phyloP scores from a whole-genome alignment of 2,113 vertebrate species.

The Lepisosteus oculatus region DNA sequence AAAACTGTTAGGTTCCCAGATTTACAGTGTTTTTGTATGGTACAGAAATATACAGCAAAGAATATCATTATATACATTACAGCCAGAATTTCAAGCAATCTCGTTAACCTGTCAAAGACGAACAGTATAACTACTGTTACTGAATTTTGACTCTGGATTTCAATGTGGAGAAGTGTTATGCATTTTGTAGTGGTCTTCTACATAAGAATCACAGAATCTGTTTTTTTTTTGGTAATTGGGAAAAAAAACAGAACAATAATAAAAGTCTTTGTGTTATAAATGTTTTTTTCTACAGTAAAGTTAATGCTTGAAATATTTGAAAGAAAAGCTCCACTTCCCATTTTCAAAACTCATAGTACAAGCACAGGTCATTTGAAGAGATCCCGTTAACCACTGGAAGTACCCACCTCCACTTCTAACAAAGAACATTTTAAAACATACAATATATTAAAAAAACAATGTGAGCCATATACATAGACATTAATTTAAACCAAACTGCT shows the following conservation, averaged over 20 bases:
- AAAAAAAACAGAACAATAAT: neutral
- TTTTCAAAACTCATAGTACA: neutral
- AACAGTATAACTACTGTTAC: neutral
- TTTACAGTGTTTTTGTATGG: too few relatives aligned
- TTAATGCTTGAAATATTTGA: neutral
- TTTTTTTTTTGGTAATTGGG: neutral
- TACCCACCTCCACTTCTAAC: neutral
- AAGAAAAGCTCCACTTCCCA: neutral
- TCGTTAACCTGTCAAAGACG: neutral
- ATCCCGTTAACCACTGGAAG: neutral
- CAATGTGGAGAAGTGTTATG: too few relatives aligned
- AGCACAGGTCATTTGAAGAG: neutral
- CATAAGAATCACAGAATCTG: neutral
- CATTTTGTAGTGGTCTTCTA: slow-evolving; percentile 1
- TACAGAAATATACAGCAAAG: too few relatives aligned
- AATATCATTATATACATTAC: too few relatives aligned
- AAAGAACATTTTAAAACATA: neutral
- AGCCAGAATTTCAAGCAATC: neutral
- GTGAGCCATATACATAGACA: neutral
- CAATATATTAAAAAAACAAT: neutral
- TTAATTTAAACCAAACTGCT: neutral
- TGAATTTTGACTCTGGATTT: too few relatives aligned
- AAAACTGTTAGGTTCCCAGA: too few relatives aligned
- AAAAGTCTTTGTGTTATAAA: neutral
- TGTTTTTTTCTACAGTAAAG: too few relatives aligned